These are phyloP conservation scores for Papio anubis DNA, from an alignment of 2,113 vertebrate species.

Conservation along the genomic window DNA sequence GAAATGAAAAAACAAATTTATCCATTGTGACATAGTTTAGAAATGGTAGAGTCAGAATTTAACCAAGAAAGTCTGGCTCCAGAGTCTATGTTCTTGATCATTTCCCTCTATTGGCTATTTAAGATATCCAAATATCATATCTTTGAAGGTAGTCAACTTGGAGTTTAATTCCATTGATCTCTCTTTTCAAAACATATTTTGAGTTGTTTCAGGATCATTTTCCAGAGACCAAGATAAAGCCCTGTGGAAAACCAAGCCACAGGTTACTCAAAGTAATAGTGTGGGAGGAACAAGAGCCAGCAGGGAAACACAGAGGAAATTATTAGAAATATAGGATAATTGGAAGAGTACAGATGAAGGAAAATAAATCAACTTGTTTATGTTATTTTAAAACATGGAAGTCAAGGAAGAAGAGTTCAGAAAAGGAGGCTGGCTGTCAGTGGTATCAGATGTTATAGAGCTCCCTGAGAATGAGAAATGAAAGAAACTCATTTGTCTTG, in stretches of 20 bases:
- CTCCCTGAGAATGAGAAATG: background rate
- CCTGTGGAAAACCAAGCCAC: background rate
- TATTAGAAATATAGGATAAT: background rate
- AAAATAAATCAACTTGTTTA: background rate
- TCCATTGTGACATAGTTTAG: background rate
- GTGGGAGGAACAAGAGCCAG: background rate
- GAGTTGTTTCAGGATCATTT: slow-evolving; percentile 48
- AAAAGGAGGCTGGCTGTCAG: background rate
- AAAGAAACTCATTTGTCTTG: background rate
- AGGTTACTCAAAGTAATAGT: background rate
- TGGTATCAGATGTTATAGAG: background rate
- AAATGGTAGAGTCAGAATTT: background rate
- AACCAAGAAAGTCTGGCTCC: background rate
- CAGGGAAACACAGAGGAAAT: background rate
- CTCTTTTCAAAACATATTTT: background rate
- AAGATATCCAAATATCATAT: background rate
- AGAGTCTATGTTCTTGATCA: background rate
- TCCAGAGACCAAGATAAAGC: slow-evolving; percentile 18
- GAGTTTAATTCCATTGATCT: background rate
- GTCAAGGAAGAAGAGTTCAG: background rate
- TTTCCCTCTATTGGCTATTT: background rate
- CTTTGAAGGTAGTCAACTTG: slow-evolving; percentile 1
- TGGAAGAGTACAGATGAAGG: background rate
- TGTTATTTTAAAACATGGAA: slow-evolving; percentile 37
- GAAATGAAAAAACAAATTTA: background rate